Evolutionary conservation across 2,797 vertebrate genomes (phyloP), one percentile per base, ranked within the genome.

Genomic region (Aphelocoma californica): DNA sequence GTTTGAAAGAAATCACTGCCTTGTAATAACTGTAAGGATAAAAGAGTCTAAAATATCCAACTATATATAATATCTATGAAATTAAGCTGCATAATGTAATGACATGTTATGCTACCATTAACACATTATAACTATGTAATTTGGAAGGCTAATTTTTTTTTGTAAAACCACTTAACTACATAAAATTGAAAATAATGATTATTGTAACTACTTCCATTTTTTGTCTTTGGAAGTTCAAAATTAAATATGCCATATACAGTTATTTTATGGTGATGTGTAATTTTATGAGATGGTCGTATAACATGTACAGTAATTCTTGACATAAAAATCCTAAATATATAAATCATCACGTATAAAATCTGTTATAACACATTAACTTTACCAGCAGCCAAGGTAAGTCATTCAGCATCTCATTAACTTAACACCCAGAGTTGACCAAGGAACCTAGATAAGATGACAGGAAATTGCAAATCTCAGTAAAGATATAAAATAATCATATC

Each of bases 121-220:
- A 98, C 56, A 81, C 97, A 96, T 98, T 98, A 97, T 97, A 97
- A 96, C 97, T 97, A 92, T 98, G 97, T 96, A 98, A 98, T 98
- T 98, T 97, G 97, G 96, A 97, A 97, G 96, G 97, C 96, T 97
- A 97, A 97, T 98, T 97, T 97, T 97, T 94, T 98, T 97, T 95
- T 96, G 96, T 98, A 97, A 97, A 97, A 98, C 97, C 98, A 98
- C 98, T 98, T 98, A 98, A 97, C 97, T 98, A 97, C 97, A 98
- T 98, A 98, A 98, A 98, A 98, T 97, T 97, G 97, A 97, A 98
- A 98, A 97, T 98, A 97, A 98, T 98, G 97, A 98, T 98, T 98
- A 97, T 98, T 98, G 95, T 97, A 98, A 97, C 97, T 97, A 95
- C 97, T 97, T 97, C 95, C 96, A 97, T 97, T 97, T 97, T 98